A percentile compares a stretch with the other conserved stretches of the same genome.
Conservation (phyloP, 2,113 vertebrate genomes). For the Morphnarchus princeps region DNA sequence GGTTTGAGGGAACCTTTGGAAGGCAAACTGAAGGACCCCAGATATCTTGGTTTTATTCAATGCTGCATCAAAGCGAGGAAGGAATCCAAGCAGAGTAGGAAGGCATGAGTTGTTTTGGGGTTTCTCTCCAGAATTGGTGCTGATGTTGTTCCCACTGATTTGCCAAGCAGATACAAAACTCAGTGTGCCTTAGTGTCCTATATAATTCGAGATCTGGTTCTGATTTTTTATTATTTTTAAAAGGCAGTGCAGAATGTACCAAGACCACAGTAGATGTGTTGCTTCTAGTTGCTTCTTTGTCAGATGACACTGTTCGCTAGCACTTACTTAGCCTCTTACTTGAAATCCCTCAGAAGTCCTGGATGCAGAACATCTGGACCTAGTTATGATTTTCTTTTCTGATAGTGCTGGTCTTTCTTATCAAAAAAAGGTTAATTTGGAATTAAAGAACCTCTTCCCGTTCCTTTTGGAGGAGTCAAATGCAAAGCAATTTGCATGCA, state of each 20-base stretch:
- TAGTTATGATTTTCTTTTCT: background rate
- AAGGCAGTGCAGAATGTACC: background rate
- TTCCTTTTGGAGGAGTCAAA: background rate
- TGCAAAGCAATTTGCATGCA: background rate
- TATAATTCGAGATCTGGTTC: background rate
- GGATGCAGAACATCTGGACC: background rate
- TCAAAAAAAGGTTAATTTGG: background rate
- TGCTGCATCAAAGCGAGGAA: background rate
- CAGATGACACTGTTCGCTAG: background rate
- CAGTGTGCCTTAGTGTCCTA: background rate
- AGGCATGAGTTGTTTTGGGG: background rate
- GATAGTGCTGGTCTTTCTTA: background rate
- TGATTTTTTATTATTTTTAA: background rate
- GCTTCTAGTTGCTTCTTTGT: background rate
- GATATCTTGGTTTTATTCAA: background rate
- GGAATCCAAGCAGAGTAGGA: background rate
- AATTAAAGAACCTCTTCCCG: background rate
- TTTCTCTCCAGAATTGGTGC: background rate
- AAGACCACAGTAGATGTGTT: background rate
- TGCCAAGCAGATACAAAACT: background rate
- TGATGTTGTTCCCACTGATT: background rate
- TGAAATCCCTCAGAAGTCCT: background rate
- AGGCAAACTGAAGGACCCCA: background rate
- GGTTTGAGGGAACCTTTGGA: background rate
- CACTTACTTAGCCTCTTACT: background rate